Evolutionary conservation across 35 echinoderm and acorn worm species (phyloP).

Genomic region (Amphiura filiformis): DNA sequence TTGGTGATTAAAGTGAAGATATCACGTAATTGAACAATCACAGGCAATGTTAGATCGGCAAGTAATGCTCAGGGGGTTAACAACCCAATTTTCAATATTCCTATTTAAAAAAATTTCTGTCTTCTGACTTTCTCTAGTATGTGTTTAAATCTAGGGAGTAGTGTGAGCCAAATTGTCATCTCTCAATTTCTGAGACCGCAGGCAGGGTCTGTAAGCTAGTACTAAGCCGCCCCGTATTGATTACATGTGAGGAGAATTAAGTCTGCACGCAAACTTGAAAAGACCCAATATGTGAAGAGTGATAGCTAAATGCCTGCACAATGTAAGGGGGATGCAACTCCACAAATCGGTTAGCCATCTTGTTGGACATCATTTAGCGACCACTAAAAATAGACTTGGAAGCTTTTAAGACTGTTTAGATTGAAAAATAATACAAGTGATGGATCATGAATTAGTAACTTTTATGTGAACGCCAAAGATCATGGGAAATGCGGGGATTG

Average conservation of each 20-base stretch:
- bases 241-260: constrained; percentile 1
- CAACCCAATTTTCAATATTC: no score
- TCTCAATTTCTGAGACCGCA: not conserved
- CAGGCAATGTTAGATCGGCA: no score
- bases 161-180: not conserved
- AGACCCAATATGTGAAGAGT: not conserved
- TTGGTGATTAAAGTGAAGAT: no score
- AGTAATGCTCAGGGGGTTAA: no score
- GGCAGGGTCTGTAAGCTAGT: not conserved
- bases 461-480: no score
- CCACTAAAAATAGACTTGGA: not conserved
- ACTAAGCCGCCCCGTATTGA: not conserved
- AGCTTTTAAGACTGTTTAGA: not conserved
- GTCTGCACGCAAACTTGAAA: constrained; percentile 6
- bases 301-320: not conserved
- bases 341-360: not conserved
- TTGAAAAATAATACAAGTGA: no score
- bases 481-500: no score
- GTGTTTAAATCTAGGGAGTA: no score
- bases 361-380: not conserved
- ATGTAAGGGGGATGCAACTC: not conserved
- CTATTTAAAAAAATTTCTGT: no score
- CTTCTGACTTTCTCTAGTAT: no score
- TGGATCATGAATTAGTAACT: no score
- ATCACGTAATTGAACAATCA: no score